Evolutionary conservation across 1,140 invertebrate genomes (phyloP), one percentile per base, ranked within the genome.

Genomic region (Aricia agestis): DNA sequence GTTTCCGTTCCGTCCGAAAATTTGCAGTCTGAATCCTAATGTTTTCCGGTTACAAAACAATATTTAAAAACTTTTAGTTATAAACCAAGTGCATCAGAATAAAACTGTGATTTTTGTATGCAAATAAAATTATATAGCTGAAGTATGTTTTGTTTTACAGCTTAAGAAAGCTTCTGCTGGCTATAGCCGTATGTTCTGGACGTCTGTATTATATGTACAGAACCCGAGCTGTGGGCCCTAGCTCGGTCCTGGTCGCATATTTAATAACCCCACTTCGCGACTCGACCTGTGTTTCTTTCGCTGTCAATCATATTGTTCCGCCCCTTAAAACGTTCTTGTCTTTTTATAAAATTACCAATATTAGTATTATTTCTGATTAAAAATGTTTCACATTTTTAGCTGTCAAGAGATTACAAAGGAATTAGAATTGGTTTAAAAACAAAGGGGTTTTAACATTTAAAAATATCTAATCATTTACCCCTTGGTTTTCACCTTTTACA

Each of bases 201-300:
- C 25, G 9, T 36, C 36, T 5, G 6, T 36, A 36, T 7, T 36
- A 36, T 36, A 0, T 36, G 36, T 69, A 74, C 74, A 17, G 76
- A 80, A 80, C 74, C 72, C 68, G 11, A n/a, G 2, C 15, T 13
- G 6, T n/a, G 66, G 52, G 66, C 18, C 15, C 6, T 7, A 61
- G 45, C 15, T 74, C 68, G 71, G 9, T n/a, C 45, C 68, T 71
- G 72, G 63, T 41, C 61, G 59, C 19, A 52, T 66, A 59, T 77
- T 70, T 69, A 77, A 79, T 78, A 82, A 74, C 75, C 66, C 69
- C 52, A 75, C 80, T 83, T 85, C 82, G 83, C 86, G 84, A 86
- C 78, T 76, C 76, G 81, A 84, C 84, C 84, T 86, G 82, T 79
- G 82, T 86, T 84, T 80, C 83, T 85, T 82, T 87, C 83, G 73